A percentile compares a stretch with the other conserved stretches of the same genome.
Conservation (phyloP, 2,797 vertebrate species). For the Pelobates cultripes region DNA sequence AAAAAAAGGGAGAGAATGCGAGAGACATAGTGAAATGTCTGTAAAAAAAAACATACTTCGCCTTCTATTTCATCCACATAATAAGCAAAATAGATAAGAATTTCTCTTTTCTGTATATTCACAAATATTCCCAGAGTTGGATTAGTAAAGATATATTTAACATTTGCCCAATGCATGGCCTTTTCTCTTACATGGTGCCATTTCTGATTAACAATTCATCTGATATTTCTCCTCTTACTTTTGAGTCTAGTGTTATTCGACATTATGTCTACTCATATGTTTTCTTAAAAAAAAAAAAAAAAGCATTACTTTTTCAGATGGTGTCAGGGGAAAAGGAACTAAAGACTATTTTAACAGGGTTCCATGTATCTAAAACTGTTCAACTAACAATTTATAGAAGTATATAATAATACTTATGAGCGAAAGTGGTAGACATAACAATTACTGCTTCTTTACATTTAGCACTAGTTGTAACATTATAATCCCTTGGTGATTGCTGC, state of each 20-base stretch:
- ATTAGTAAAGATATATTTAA: slow-evolving; percentile 43
- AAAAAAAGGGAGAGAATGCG: slow-evolving; percentile 60
- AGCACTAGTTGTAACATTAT: too few relatives aligned
- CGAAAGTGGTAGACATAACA: too few relatives aligned
- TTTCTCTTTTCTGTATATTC: slow-evolving; percentile 20
- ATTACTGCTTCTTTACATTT: too few relatives aligned
- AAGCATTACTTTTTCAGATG: slow-evolving; percentile 13
- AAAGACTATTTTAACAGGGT: neutral
- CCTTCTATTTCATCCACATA: slow-evolving; percentile 58
- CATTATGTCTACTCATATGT: neutral
- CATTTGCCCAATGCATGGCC: neutral
- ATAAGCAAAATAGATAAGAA: neutral
- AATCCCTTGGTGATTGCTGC: too few relatives aligned
- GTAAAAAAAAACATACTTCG: slow-evolving; percentile 60
- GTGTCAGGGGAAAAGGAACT: slow-evolving; percentile 26
- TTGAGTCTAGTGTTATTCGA: neutral
- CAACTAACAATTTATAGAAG: slow-evolving; percentile 1
- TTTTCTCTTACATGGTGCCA: slow-evolving; percentile 1
- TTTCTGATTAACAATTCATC: slow-evolving; percentile 26
- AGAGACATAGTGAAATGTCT: slow-evolving; percentile 44
- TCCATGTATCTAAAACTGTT: neutral
- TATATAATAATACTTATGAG: too few relatives aligned
- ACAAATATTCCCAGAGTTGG: slow-evolving; percentile 46
- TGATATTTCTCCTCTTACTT: slow-evolving; percentile 17
- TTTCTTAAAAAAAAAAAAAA: neutral